phyloP scores from a whole-genome alignment of 2,797 vertebrate genomes.

The Labeo calbasu region DNA sequence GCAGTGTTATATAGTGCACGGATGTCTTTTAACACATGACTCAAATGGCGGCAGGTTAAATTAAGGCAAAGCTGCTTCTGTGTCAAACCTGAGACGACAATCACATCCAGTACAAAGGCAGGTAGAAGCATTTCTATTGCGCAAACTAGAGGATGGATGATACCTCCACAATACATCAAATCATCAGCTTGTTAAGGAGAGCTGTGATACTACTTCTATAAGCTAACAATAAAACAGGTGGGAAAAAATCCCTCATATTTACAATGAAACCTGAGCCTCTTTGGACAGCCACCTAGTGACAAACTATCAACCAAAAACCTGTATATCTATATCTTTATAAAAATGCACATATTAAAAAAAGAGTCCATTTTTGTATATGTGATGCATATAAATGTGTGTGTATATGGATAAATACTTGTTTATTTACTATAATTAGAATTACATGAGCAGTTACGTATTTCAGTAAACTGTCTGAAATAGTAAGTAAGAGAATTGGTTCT shows the following conservation, averaged over 20 bases:
- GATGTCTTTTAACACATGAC: constrained; percentile 24
- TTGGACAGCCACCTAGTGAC: background rate
- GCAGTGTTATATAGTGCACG: constrained; percentile 37
- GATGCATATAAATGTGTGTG: too few species aligned
- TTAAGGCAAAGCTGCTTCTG: background rate
- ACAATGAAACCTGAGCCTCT: background rate
- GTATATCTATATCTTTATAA: background rate
- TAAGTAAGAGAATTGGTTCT: constrained; percentile 49
- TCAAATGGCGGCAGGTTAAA: constrained; percentile 35
- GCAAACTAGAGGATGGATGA: background rate
- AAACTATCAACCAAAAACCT: background rate
- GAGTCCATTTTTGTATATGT: too few species aligned
- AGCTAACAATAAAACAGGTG: background rate
- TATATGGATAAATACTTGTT: background rate
- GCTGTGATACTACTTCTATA: background rate
- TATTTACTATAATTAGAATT: background rate
- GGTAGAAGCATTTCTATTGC: constrained; percentile 2
- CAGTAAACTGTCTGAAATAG: constrained; percentile 37
- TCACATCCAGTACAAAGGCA: background rate
- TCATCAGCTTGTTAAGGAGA: background rate
- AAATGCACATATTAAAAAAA: background rate
- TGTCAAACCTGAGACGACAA: constrained; percentile 15
- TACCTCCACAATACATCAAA: background rate
- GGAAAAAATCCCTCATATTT: background rate
- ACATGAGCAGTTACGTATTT: background rate